phyloP scores from a whole-genome alignment of 2,888 invertebrate species.

The Ophraella communa region DNA sequence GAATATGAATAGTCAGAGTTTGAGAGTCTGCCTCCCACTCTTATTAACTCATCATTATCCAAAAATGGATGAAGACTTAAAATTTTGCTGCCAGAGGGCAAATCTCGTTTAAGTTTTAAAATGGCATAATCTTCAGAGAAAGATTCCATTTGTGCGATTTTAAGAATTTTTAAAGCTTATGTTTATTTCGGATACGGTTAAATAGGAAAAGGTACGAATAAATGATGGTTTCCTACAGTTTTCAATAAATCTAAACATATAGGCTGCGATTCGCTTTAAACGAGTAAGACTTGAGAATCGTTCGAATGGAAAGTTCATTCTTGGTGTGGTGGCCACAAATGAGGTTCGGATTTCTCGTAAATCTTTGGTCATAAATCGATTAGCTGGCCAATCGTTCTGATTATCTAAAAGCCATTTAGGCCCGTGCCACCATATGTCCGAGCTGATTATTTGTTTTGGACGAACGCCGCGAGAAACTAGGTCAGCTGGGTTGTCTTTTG shows the following conservation, averaged over 20 bases:
- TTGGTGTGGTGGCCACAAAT: neutral
- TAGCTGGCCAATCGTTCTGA: constrained; percentile 15
- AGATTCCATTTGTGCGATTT: neutral
- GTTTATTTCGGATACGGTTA: neutral
- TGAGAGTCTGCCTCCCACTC: constrained; percentile 25
- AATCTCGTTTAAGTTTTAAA: neutral
- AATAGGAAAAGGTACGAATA: neutral
- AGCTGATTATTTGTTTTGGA: constrained; percentile 20
- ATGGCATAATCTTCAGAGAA: constrained; percentile 3
- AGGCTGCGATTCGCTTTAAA: neutral
- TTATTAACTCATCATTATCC: too few relatives aligned
- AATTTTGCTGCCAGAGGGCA: constrained; percentile 28
- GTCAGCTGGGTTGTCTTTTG: too few relatives aligned
- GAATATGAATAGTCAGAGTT: constrained; percentile 30
- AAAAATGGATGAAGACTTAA: too few relatives aligned
- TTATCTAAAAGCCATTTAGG: constrained; percentile 14
- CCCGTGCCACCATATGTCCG: constrained; percentile 36
- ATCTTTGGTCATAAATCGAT: too few relatives aligned
- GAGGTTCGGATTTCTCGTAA: too few relatives aligned
- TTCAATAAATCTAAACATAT: constrained; percentile 3
- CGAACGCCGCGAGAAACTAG: constrained; percentile 28
- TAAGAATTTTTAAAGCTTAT: neutral
- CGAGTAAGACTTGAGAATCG: neutral
- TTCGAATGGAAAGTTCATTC: neutral
- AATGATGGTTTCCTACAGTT: neutral